These are phyloP conservation scores for Psilopsiagon aymara DNA, from an alignment of 2,113 vertebrate species.

Conservation along the genomic window DNA sequence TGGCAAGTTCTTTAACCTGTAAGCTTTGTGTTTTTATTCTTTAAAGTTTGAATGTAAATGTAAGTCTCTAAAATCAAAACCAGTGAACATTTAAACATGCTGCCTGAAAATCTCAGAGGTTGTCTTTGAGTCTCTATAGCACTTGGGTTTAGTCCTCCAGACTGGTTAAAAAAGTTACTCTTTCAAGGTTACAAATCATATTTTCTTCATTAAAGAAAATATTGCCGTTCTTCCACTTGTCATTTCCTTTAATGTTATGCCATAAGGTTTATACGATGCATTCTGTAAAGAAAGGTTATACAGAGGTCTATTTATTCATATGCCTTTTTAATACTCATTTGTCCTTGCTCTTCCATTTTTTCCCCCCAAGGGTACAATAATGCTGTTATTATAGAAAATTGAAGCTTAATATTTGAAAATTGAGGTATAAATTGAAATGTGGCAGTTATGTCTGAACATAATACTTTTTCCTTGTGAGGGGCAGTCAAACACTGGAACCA, in stretches of 20 bases:
- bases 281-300: background rate
- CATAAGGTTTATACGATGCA: background rate
- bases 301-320: background rate
- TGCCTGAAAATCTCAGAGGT: slow-evolving; percentile 12
- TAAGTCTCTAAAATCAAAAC: background rate
- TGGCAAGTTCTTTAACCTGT: slow-evolving; percentile 12
- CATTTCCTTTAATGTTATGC: background rate
- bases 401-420: background rate
- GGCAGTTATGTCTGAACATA: background rate
- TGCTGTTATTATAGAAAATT: background rate
- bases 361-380: background rate
- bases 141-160: slow-evolving; percentile 36
- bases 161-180: slow-evolving; percentile 24
- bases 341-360: background rate
- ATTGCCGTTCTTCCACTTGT: slow-evolving; percentile 45
- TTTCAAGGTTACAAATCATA: slow-evolving; percentile 28
- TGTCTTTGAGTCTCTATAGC: slow-evolving; percentile 16
- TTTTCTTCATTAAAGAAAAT: slow-evolving; percentile 70
- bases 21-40: slow-evolving; percentile 40
- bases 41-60: slow-evolving; percentile 30
- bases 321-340: background rate
- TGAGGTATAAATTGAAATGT: background rate
- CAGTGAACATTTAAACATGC: background rate
- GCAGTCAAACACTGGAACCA: background rate
- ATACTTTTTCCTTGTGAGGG: background rate